Evolutionary conservation across 2,113 vertebrate species (phyloP).

Genomic region (Proteles cristata): DNA sequence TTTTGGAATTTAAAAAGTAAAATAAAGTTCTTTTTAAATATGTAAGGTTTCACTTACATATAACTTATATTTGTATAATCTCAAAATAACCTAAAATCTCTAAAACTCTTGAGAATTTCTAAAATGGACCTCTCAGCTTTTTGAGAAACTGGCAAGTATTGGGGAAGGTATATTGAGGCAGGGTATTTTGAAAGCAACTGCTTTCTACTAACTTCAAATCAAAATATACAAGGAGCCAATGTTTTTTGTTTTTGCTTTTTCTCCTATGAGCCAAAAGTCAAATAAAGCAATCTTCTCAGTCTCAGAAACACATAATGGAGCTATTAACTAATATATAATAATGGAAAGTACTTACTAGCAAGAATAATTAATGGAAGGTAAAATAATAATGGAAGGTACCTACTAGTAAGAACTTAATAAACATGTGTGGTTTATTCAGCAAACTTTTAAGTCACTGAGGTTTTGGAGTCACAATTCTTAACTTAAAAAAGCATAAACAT

Average conservation of each 20-base stretch:
- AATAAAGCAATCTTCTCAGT: not conserved
- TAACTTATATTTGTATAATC: not conserved
- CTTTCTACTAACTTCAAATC: not conserved
- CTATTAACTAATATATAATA: not conserved
- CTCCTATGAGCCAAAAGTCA: not conserved
- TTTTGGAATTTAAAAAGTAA: not conserved
- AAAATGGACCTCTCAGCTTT: not conserved
- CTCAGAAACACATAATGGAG: not conserved
- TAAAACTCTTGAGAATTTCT: not conserved
- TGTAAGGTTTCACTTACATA: not conserved
- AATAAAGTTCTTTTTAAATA: not conserved
- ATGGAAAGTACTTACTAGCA: not conserved
- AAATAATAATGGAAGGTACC: not conserved
- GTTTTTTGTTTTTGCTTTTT: not conserved
- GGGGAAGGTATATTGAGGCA: not conserved
- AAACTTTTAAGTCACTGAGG: not conserved
- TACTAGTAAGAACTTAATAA: not conserved
- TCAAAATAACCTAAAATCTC: not conserved
- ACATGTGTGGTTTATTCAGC: not conserved
- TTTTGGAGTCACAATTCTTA: not conserved
- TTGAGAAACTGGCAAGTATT: not conserved
- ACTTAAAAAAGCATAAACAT: not conserved
- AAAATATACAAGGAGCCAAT: not conserved
- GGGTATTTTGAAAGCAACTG: not conserved
- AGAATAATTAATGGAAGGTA: not conserved